Evolutionary conservation across 2,113 vertebrate species (phyloP).

Genomic region (Probosciger aterrimus): DNA sequence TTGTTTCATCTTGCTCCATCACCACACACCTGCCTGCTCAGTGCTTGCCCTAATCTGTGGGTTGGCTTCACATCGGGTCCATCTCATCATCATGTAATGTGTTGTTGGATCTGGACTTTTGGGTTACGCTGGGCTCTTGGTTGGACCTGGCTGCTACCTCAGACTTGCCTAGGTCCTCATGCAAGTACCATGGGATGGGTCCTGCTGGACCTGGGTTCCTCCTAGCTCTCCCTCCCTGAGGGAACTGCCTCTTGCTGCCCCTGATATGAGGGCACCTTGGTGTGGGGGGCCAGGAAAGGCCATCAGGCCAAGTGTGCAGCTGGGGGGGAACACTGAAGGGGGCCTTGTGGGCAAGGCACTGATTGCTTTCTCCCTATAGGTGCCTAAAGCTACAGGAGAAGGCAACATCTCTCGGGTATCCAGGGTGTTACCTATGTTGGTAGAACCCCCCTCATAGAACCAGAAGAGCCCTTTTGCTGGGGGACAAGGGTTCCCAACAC

Average conservation of each 20-base stretch:
- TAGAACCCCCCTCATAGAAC: background rate
- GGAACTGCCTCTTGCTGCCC: background rate
- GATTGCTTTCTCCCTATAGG: background rate
- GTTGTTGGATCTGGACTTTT: background rate
- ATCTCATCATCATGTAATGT: background rate
- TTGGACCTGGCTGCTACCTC: background rate
- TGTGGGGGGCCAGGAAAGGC: background rate
- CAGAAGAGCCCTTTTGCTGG: background rate
- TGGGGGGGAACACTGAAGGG: background rate
- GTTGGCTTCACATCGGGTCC: background rate
- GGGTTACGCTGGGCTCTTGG: background rate
- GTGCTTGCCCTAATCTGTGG: background rate
- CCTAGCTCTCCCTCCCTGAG: background rate
- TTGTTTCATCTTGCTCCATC: fast-evolving
- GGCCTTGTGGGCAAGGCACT: too few species aligned
- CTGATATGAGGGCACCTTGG: background rate
- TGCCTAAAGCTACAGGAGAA: background rate
- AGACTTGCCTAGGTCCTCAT: background rate
- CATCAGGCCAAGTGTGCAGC: background rate
- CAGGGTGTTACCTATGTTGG: background rate
- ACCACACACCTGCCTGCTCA: background rate
- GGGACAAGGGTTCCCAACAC: background rate
- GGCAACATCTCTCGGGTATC: background rate
- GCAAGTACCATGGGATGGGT: background rate
- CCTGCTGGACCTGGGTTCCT: background rate